Base-by-base conservation (phyloP, 64 coral and sea anemone genomes). In the Montipora foliosa region DNA sequence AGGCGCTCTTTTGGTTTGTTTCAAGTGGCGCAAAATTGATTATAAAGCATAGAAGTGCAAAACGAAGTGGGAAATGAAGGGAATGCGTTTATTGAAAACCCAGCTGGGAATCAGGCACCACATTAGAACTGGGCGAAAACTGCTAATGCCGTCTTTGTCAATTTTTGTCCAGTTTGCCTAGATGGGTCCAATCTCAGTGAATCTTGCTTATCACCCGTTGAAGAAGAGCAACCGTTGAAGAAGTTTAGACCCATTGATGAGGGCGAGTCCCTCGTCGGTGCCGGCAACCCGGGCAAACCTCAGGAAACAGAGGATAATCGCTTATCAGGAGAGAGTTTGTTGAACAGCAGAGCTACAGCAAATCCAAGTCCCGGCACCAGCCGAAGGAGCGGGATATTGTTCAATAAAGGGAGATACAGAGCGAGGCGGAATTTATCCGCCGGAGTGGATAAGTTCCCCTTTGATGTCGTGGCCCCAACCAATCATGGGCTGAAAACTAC, bases 311-410 rank as follows among this genome's bases (percentile, higher is more conserved):
- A 79, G 3, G 62, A 91, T 12, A 47, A 83, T 74, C 90, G 81
- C 5, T 84, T 84, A 20, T 14, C 81, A 69, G 82, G 82, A 6
- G 82, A 86, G 2, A 86, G 66, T 21, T 59, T 86, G 45, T 13
- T 86, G 7, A 86, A 86, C 64, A 86, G 82, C 49, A 95, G 84
- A 52, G 84, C 96, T n/a, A 98, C 89, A 8, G 92, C 98, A 20
- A 99, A 99, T 66, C 98, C 98, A n/a, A 96, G 98, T 51, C 98
- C 98, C 49, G 98, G 98, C 17, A 99, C 94, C 57, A 99, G 95
- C 62, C 90, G 98, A 37, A 90, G 95, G 29, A 99, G 98, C 82
- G 98, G 98, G 3, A 99, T 99, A 45, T 89, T 99, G 55, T 99
- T 99, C 76, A 99, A 99, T 66, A 99, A 99, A 74, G 95, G 95